Evolutionary conservation across 2,113 vertebrate genomes (phyloP), one percentile per base, ranked within the genome.

Genomic region (Sebastes schlegelii): DNA sequence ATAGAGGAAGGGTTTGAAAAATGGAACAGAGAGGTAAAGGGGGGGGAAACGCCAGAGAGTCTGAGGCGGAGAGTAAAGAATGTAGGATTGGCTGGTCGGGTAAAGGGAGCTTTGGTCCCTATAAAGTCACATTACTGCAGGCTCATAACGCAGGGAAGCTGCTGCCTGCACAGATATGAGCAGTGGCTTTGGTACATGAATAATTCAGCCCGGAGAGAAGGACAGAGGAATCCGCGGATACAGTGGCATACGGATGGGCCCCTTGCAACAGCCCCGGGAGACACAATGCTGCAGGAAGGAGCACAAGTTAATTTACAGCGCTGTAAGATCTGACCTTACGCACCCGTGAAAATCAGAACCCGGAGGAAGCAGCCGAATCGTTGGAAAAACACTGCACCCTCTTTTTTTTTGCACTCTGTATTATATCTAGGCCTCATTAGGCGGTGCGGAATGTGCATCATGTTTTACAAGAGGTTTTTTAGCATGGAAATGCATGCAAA

Each of bases 81-180:
- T 58, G 71, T 55, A 72, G 86, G 74, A 88, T 79, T 86, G 84
- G 77, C 67, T 88, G 77, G 74, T 7, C 63, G 34, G 45, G 79
- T 79, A 82, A 80, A 83, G 67, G 80, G 57, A 81, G 85, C 86
- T 92, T 69, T 87, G 75, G 83, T 86, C 74, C 85, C 78, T 65
- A 71, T 83, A 84, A 89, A 81, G 87, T 78, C 72, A 65, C 83
- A 86, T 82, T 68, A 89, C 87, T 82, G 86, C 79, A 77, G 84
- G 79, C 86, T 80, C 80, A 77, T 90, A 91, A 86, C 40, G 2
- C 64, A 34, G 71, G 75, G 75, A 90, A 90, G 92, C 92, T 91
- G 89, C 90, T 90, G 88, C 88, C 83, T 88, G 85, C 83, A 84
- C 87, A 87, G 87, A 93, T 91, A 91, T 76, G 85, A 91, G 85